Percentiles rank a stretch among this genome's conserved stretches.
phyloP scores from a whole-genome alignment of 2,888 invertebrate genomes.

The Pterobdella sp. region DNA sequence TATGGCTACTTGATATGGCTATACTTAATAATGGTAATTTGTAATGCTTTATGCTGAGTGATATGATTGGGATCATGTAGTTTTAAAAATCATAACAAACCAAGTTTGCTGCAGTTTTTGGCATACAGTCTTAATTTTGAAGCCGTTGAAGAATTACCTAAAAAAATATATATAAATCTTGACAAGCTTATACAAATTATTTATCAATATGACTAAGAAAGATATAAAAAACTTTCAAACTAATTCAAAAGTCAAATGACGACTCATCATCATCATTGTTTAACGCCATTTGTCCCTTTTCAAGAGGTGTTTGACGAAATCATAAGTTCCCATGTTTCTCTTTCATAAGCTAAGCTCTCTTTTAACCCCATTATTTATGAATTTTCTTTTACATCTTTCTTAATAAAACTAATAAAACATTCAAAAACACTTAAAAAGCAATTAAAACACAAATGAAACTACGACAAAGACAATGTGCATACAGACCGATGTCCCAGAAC shows the following conservation, averaged over 20 bases:
- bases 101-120: conserved; percentile 61
- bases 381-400: conserved; percentile 6
- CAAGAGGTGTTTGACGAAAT: too few relatives aligned
- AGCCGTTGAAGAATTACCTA: conserved; percentile 63
- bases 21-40: not conserved
- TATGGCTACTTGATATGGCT: too few relatives aligned
- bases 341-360: too few relatives aligned
- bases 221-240: not conserved
- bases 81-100: conserved; percentile 32
- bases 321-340: too few relatives aligned
- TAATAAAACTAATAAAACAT: not conserved
- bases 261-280: too few relatives aligned
- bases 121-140: conserved; percentile 80
- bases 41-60: not conserved
- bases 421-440: not conserved
- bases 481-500: conserved; percentile 66
- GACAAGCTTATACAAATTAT: too few relatives aligned
- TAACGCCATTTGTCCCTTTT: too few relatives aligned
- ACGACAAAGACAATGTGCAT: not conserved
- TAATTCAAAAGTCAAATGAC: not conserved
- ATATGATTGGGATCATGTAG: not conserved
- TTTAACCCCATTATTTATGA: too few relatives aligned
- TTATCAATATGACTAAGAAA: not conserved
- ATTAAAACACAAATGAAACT: not conserved
- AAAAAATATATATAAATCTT: conserved; percentile 27